phyloP scores from a whole-genome alignment of 2,888 invertebrate species.

The Leucophenga montana region DNA sequence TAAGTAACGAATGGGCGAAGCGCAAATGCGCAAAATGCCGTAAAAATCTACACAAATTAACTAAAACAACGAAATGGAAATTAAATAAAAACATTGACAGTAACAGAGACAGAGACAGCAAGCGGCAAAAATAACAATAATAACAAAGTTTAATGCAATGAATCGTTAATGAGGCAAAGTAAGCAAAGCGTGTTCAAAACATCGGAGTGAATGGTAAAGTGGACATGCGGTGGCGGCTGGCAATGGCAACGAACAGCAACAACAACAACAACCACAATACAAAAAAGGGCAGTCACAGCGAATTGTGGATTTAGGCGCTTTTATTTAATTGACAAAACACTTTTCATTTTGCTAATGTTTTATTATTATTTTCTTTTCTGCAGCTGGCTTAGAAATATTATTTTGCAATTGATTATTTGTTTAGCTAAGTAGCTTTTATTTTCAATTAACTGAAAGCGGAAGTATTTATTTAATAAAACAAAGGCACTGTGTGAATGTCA shows the following conservation, averaged over 20 bases:
- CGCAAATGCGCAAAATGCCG: constrained; percentile 34
- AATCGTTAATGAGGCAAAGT: constrained; percentile 16
- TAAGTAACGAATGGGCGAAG: constrained; percentile 4
- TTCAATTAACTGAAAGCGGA: constrained; percentile 3
- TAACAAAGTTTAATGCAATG: constrained; percentile 1
- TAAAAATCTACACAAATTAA: constrained; percentile 23
- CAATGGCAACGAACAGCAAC: neutral
- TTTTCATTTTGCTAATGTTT: neutral
- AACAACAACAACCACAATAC: neutral
- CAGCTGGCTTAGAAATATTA: constrained; percentile 10
- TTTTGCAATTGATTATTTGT: constrained; percentile 51
- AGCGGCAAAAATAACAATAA: constrained; percentile 3
- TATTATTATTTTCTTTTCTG: neutral
- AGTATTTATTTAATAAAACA: too few species aligned
- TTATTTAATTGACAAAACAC: neutral
- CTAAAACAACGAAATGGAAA: constrained; percentile 30
- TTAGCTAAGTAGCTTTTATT: constrained; percentile 51
- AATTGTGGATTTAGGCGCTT: neutral
- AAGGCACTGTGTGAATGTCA: too few species aligned
- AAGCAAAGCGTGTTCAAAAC: neutral
- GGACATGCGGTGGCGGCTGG: too few species aligned
- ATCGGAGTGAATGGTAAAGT: too few species aligned
- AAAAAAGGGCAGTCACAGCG: constrained; percentile 20
- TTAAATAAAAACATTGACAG: constrained; percentile 24
- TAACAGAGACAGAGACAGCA: neutral